Percentiles rank a stretch among this genome's conserved stretches.
Conservation (phyloP, 92 coral and sea anemone species). For the Bergia puertoricense region DNA sequence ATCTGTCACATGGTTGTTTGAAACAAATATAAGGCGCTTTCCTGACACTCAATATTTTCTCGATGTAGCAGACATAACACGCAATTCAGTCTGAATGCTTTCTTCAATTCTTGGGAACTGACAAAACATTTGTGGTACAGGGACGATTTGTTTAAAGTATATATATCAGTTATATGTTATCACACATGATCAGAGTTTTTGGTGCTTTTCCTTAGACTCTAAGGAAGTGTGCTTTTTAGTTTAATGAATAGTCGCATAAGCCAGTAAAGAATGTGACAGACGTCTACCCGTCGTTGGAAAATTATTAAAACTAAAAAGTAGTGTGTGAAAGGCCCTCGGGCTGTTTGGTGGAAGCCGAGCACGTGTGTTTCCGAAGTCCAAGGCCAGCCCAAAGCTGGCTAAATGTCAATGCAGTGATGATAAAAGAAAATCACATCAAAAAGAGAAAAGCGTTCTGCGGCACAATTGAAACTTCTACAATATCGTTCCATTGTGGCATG, state of each 20-base stretch:
- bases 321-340: not conserved
- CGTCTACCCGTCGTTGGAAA: not conserved
- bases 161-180: no score
- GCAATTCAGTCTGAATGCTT: not conserved
- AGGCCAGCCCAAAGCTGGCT: not conserved
- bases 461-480: not conserved
- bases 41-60: not conserved
- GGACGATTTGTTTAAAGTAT: not conserved
- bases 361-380: not conserved
- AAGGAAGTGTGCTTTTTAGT: not conserved
- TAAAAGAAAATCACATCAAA: not conserved
- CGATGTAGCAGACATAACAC: not conserved
- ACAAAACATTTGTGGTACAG: not conserved
- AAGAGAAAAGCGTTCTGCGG: not conserved
- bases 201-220: not conserved
- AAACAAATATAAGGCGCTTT: not conserved
- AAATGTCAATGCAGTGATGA: not conserved
- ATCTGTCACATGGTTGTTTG: conserved; percentile 8
- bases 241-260: not conserved
- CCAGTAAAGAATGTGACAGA: not conserved
- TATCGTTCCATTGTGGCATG: not conserved
- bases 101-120: not conserved
- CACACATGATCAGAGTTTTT: not conserved
- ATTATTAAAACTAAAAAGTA: no score
- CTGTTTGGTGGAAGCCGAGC: not conserved